phyloP scores from a whole-genome alignment of 2,888 invertebrate genomes.

The Agrochola macilenta region DNA sequence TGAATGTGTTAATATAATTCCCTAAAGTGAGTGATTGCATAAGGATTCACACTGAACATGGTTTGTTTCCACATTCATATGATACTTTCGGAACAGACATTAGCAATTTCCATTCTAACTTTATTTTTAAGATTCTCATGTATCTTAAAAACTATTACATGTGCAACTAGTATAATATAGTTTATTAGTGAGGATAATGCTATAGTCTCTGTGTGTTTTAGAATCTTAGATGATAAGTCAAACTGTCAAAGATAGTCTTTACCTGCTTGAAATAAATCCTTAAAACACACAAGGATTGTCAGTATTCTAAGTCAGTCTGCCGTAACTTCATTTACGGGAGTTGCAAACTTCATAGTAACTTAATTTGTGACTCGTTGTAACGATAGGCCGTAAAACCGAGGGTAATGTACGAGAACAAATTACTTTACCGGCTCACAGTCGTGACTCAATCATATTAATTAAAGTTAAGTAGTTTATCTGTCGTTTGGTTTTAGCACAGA shows the following conservation, averaged over 20 bases:
- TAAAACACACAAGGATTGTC: constrained; percentile 10
- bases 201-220: too few species aligned
- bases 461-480: constrained; percentile 34
- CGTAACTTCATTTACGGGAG: constrained; percentile 59
- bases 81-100: too few species aligned
- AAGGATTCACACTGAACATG: too few species aligned
- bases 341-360: constrained; percentile 64
- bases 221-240: too few species aligned
- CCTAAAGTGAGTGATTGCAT: too few species aligned
- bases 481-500: neutral
- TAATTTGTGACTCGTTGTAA: constrained; percentile 64
- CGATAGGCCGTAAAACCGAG: constrained; percentile 62
- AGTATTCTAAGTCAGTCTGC: constrained; percentile 40
- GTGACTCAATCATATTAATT: constrained; percentile 52
- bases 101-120: neutral
- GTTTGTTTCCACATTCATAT: too few species aligned
- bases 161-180: neutral
- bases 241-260: neutral
- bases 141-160: neutral
- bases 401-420: constrained; percentile 61
- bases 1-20: too few species aligned
- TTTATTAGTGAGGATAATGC: too few species aligned
- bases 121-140: neutral
- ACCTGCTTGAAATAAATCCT: constrained; percentile 7
- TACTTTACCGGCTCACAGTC: constrained; percentile 42